Evolutionary conservation across 2,888 invertebrate species (phyloP).

Genomic region (Lasioglossum oenotherae): DNA sequence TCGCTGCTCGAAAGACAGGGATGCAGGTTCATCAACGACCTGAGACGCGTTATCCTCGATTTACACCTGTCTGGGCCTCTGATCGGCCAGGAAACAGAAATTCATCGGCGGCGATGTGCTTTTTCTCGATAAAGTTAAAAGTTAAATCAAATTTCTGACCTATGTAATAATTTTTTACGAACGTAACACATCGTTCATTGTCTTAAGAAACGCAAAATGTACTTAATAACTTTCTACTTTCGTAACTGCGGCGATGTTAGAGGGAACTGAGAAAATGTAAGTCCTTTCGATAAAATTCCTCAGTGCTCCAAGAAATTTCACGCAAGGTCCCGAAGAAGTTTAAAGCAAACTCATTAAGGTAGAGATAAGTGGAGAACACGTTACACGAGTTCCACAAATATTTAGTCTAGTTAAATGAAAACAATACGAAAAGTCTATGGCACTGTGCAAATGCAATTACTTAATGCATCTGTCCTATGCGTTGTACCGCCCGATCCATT

Average conservation of each 20-base stretch:
- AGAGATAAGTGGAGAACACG: background rate
- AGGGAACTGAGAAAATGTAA: background rate
- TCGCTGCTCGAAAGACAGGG: background rate
- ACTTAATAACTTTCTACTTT: background rate
- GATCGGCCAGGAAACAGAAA: background rate
- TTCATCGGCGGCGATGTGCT: background rate
- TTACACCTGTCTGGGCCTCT: background rate
- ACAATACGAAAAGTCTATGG: background rate
- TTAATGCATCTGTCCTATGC: conserved; percentile 4
- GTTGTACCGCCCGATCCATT: background rate
- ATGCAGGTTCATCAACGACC: background rate
- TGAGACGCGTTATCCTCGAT: background rate
- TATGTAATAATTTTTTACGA: background rate
- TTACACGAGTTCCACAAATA: conserved; percentile 6
- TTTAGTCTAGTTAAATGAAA: background rate
- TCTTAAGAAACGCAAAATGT: background rate
- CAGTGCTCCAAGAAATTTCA: background rate
- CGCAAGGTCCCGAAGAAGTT: background rate
- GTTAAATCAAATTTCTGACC: background rate
- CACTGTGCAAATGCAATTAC: conserved; percentile 12
- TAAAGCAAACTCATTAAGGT: background rate
- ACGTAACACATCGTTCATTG: background rate
- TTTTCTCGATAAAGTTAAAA: background rate
- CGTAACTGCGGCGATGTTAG: background rate
- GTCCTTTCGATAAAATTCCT: background rate